A percentile compares a stretch with the other conserved stretches of the same genome.
phyloP scores from a whole-genome alignment of 2,888 invertebrate species.

The Callimorpha dominula region DNA sequence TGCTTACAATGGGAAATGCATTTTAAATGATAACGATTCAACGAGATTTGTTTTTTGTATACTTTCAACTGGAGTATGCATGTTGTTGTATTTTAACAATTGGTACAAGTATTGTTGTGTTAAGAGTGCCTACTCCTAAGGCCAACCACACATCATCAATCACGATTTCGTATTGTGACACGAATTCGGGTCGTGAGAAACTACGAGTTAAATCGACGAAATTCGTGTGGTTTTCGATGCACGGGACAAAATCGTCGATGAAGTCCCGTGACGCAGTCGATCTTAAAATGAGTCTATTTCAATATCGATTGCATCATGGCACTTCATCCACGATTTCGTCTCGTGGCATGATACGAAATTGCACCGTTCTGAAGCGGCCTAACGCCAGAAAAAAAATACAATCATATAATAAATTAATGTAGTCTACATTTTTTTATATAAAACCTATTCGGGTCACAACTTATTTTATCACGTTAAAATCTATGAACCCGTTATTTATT shows the following conservation, averaged over 20 bases:
- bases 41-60: conserved; percentile 39
- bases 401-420: too few relatives aligned
- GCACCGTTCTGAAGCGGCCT: background rate
- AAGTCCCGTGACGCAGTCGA: background rate
- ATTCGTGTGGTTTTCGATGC: too few relatives aligned
- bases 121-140: background rate
- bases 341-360: background rate
- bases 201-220: too few relatives aligned
- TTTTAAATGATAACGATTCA: conserved; percentile 42
- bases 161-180: too few relatives aligned
- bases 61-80: conserved; percentile 32
- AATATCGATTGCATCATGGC: background rate
- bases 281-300: background rate
- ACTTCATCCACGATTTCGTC: background rate
- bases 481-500: background rate
- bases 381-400: background rate
- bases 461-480: background rate
- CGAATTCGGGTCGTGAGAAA: background rate
- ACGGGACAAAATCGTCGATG: background rate
- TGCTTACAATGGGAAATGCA: conserved; percentile 47
- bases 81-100: conserved; percentile 3
- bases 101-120: background rate
- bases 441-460: background rate
- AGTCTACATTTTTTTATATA: background rate
- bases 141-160: too few relatives aligned